These are phyloP conservation scores for Pachymerium ferrugineum DNA, from an alignment of 2,888 invertebrate genomes.

Conservation along the genomic window DNA sequence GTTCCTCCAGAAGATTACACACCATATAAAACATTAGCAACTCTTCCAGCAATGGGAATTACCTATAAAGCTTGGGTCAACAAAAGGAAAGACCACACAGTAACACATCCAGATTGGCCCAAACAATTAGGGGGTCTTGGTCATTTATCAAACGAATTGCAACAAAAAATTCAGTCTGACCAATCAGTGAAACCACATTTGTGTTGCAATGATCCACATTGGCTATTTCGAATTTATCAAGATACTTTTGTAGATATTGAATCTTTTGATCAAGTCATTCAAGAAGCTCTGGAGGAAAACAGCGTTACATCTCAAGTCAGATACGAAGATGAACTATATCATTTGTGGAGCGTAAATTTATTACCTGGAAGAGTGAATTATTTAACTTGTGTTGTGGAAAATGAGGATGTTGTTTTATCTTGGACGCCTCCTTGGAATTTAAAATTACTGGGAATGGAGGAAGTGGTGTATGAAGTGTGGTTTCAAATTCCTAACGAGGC, in stretches of 20 bases:
- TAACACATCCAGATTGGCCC: constrained; percentile 37
- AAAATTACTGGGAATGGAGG: background rate
- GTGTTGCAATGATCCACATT: constrained; percentile 51
- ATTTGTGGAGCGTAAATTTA: background rate
- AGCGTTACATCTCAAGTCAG: background rate
- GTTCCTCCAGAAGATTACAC: constrained; percentile 49
- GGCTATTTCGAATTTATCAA: constrained; percentile 53
- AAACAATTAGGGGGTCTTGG: constrained; percentile 47
- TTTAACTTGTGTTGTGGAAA: background rate
- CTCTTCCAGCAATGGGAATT: constrained; percentile 44
- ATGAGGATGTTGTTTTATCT: background rate
- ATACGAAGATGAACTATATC: background rate
- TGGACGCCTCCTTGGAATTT: constrained; percentile 33
- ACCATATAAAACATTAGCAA: constrained; percentile 48
- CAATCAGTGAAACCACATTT: constrained; percentile 47
- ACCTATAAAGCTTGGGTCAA: constrained; percentile 50
- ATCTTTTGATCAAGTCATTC: background rate
- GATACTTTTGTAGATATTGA: constrained; percentile 49
- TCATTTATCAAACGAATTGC: constrained; percentile 45
- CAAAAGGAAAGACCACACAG: constrained; percentile 42
- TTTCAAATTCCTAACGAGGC: background rate
- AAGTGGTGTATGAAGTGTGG: constrained; percentile 29
- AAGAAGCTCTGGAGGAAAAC: background rate
- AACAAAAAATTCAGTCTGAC: constrained; percentile 43
- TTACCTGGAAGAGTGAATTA: constrained; percentile 30